Evolutionary conservation across 2,113 vertebrate species (phyloP).

Genomic region (Dicaeum eximium): DNA sequence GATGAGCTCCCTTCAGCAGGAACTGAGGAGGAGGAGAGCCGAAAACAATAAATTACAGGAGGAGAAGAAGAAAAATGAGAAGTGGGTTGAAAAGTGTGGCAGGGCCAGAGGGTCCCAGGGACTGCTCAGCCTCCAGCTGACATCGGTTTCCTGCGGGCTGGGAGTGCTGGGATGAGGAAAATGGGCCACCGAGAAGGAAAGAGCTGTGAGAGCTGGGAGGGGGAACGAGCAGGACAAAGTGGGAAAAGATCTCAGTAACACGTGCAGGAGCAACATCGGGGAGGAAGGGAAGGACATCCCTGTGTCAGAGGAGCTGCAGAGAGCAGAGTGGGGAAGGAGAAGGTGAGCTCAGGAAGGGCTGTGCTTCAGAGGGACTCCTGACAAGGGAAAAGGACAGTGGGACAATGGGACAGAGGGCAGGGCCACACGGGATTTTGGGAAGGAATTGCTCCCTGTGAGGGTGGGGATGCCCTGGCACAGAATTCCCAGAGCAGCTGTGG

Average conservation of each 20-base stretch:
- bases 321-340: not conserved
- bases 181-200: not conserved
- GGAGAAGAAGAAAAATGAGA: slow-evolving; percentile 30
- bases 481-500: not conserved
- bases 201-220: not conserved
- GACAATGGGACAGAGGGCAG: not conserved
- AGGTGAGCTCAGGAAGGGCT: not conserved
- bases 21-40: not conserved
- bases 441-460: not conserved
- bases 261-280: not conserved
- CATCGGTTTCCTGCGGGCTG: not conserved
- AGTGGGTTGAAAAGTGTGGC: slow-evolving; percentile 46
- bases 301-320: not conserved
- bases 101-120: slow-evolving; percentile 14
- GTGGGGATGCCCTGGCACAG: not conserved
- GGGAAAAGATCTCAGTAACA: not conserved
- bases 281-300: not conserved
- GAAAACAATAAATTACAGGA: slow-evolving; percentile 3
- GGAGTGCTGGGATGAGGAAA: not conserved
- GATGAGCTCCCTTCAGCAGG: not conserved
- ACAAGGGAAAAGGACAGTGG: not conserved
- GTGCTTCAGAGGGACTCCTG: not conserved
- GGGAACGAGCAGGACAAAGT: not conserved
- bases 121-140: slow-evolving; percentile 30
- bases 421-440: not conserved